Base-by-base conservation (phyloP, 1,140 invertebrate species). In the Laodelphax striatellus region DNA sequence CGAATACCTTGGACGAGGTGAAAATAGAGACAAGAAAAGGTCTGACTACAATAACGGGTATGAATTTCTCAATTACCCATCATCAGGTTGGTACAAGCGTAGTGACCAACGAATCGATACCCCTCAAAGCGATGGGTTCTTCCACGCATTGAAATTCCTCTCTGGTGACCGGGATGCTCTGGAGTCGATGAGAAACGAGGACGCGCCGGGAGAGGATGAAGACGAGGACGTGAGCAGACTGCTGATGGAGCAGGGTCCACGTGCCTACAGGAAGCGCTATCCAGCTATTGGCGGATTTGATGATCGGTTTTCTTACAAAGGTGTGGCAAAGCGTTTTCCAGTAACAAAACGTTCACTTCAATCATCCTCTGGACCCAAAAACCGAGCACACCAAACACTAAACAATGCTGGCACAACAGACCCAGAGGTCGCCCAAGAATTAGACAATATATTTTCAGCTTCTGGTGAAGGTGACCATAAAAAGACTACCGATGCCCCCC, bases 391-490 rank as follows among this genome's bases (percentile, higher is more conserved):
- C 34, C 34, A 38, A 38, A 38, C 34, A 38, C n/a, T 11, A 24
- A 62, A 61, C 19, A 62, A 62, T 28, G 55, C 53, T 9, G 42
- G 19, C n/a, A 19, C 42, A 22, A 68, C 65, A 14, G 67, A 68
- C 46, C 65, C 67, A 17, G 66, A 68, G 53, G 61, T 66, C 3
- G 62, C 60, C 5, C 57, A 61, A 14, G 65, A 68, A 55, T 22
- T 68, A 2, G 65, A 59, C 13, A 63, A 65, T 50, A 68, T 68
- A 57, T 68, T 68, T 55, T 62, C 62, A 9, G 44, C 52, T 16
- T 58, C 63, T 14, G 55, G 54, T 21, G 55, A 41, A 10, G 46
- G 46, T 5, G 2, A 50, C 6, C 16, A 50, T 1, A 22, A 50
- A n/a, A 44, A 44, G 43, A 44, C 43, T 19, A 44, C 43, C 9